Conservation (phyloP, 1,140 invertebrate species). For the Cardiocondyla obscurior region DNA sequence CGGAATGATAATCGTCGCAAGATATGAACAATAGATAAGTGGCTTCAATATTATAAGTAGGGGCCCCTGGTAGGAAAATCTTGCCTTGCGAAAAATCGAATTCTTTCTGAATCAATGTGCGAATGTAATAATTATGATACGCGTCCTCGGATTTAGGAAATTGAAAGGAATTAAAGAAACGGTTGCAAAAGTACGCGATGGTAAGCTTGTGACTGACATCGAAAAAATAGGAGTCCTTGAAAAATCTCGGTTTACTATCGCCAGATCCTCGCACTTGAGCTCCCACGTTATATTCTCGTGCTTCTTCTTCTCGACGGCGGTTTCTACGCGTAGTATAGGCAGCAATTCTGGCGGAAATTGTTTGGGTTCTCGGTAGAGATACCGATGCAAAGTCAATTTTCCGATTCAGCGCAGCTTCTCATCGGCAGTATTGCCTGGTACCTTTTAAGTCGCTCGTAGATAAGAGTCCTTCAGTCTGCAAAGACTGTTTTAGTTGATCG, state of each 20-base stretch:
- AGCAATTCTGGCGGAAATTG: constrained; percentile 58
- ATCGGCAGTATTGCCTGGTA: constrained; percentile 66
- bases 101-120: constrained; percentile 52
- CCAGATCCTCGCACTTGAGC: constrained; percentile 68
- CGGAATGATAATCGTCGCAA: constrained; percentile 72
- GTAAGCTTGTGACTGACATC: constrained; percentile 50
- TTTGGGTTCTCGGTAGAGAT: neutral
- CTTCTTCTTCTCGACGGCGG: constrained; percentile 11
- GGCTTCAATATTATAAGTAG: constrained; percentile 56
- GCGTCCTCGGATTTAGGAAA: constrained; percentile 66
- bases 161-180: constrained; percentile 70
- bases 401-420: constrained; percentile 70
- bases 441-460: constrained; percentile 71
- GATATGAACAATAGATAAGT: constrained; percentile 66
- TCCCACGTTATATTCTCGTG: constrained; percentile 66
- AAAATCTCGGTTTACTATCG: constrained; percentile 69
- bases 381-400: constrained; percentile 10
- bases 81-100: constrained; percentile 55
- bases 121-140: constrained; percentile 70
- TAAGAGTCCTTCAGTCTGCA: constrained; percentile 40
- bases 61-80: constrained; percentile 60
- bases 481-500: constrained; percentile 7
- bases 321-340: constrained; percentile 64
- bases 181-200: constrained; percentile 67
- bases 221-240: constrained; percentile 73